Evolutionary conservation across 2,888 invertebrate species (phyloP), one percentile per base, ranked within the genome.

Genomic region (Diabrotica balteata): DNA sequence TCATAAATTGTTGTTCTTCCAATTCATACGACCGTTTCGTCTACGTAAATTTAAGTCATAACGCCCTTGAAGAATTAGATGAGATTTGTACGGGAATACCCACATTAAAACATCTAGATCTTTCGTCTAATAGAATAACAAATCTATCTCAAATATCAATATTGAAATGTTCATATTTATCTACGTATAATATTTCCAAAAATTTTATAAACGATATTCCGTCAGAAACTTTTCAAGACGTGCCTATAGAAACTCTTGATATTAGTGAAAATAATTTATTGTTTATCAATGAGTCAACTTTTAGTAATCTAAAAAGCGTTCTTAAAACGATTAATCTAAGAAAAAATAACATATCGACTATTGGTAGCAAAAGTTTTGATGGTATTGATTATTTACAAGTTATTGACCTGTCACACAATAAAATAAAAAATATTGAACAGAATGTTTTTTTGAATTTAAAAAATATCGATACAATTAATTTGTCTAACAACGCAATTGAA

Each of bases 361-460:
- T 58, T 44, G 10, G 7, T n/a, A 50, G 10, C 7, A 44, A 45
- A 9, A 51, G 51, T 7, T 52, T 60, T 17, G 7, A 44, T 47
- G 52, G 52, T 10, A 22, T 52, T 4, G 8, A n/a, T 7, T 2
- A n/a, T 0, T 43, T 60, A 17, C 9, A 2, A 11, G 11, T 4
- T 45, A 49, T 61, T n/a, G 32, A 61, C 44, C 32, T 61, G 22
- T 61, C 61, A 42, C 10, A 51, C 10, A 52, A 51, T 44, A 11
- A 7, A 22, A 61, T 61, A 44, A 17, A 22, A 17, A 9, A 43
- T n/a, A 52, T 61, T 11, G 61, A 52, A 10, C 6, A 9, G 32
- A 10, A 11, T 45, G 61, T 52, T 3, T 61, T 61, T 45, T 17
- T 17, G 10, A 61, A 51, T 52, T 44, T 61, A 45, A 10, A 32